These are phyloP conservation scores for Pseudoips prasinana DNA, from an alignment of 2,888 invertebrate species.

Conservation along the genomic window DNA sequence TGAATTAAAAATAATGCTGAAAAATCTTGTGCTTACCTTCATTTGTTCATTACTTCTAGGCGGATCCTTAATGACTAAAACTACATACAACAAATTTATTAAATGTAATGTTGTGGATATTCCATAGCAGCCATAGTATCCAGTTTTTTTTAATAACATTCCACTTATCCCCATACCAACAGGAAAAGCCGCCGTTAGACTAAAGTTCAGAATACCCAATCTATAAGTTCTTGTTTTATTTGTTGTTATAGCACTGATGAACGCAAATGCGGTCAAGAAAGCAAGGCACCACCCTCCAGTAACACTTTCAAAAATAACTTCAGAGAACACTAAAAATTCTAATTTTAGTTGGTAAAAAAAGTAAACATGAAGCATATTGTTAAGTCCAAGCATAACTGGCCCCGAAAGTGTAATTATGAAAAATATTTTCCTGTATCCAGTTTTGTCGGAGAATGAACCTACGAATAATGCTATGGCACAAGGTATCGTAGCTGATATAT, in stretches of 20 bases:
- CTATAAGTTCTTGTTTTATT: conserved; percentile 89
- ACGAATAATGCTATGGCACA: conserved; percentile 89
- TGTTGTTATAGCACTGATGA: conserved; percentile 90
- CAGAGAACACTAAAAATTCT: conserved; percentile 87
- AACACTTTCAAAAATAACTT: conserved; percentile 88
- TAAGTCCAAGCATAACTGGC: conserved; percentile 86
- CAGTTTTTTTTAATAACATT: conserved; percentile 84
- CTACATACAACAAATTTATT: conserved; percentile 85
- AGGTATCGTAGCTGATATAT: conserved; percentile 89
- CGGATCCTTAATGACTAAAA: conserved; percentile 85
- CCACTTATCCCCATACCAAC: conserved; percentile 94
- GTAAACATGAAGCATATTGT: conserved; percentile 88
- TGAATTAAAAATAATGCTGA: no score
- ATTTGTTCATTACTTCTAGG: conserved; percentile 54
- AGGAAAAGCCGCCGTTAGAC: conserved; percentile 92
- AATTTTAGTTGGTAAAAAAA: conserved; percentile 87
- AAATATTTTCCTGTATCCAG: conserved; percentile 86
- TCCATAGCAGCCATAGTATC: conserved; percentile 90
- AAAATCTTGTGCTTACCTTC: conserved; percentile 50
- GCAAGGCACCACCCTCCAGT: conserved; percentile 92
- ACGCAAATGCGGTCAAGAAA: conserved; percentile 91
- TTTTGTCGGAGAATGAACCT: conserved; percentile 88
- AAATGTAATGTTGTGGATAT: conserved; percentile 85
- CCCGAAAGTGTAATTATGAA: conserved; percentile 87
- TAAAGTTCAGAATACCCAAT: conserved; percentile 92